Evolutionary conservation across 2,888 invertebrate genomes (phyloP).

Genomic region (Poecilus cupreus): DNA sequence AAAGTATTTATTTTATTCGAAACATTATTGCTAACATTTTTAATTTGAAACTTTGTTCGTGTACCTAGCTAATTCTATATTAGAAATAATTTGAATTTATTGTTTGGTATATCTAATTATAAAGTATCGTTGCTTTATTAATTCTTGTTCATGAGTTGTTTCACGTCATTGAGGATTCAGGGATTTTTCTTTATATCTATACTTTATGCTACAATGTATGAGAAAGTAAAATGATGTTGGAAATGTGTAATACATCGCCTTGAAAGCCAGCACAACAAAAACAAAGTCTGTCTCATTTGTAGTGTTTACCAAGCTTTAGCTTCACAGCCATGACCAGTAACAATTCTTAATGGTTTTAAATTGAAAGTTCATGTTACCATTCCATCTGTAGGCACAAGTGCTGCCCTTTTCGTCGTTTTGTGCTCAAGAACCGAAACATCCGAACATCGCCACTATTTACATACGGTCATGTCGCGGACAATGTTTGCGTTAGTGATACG

Average conservation of each 20-base stretch:
- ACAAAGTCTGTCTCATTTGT: neutral
- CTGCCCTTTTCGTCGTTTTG: constrained; percentile 21
- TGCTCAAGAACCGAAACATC: neutral
- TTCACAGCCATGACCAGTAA: constrained; percentile 34
- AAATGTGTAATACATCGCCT: neutral
- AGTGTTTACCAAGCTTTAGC: constrained; percentile 12
- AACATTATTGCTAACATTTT: too few relatives aligned
- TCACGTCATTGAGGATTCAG: too few relatives aligned
- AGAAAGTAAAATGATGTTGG: too few relatives aligned
- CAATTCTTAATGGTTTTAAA: constrained; percentile 57
- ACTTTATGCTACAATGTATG: too few relatives aligned
- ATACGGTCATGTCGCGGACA: constrained; percentile 32
- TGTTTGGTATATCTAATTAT: too few relatives aligned
- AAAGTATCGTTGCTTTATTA: too few relatives aligned
- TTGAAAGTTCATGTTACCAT: constrained; percentile 54
- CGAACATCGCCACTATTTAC: constrained; percentile 38
- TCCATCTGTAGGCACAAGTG: constrained; percentile 49
- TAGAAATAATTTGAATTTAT: too few relatives aligned
- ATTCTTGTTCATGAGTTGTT: too few relatives aligned
- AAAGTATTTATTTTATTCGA: too few relatives aligned
- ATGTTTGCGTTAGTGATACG: constrained; percentile 46
- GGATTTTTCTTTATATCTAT: too few relatives aligned
- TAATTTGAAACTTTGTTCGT: too few relatives aligned
- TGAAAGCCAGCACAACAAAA: neutral
- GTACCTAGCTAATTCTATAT: too few relatives aligned